Conservation (phyloP, 2,113 vertebrate genomes). For the Tachysurus fulvidraco region DNA sequence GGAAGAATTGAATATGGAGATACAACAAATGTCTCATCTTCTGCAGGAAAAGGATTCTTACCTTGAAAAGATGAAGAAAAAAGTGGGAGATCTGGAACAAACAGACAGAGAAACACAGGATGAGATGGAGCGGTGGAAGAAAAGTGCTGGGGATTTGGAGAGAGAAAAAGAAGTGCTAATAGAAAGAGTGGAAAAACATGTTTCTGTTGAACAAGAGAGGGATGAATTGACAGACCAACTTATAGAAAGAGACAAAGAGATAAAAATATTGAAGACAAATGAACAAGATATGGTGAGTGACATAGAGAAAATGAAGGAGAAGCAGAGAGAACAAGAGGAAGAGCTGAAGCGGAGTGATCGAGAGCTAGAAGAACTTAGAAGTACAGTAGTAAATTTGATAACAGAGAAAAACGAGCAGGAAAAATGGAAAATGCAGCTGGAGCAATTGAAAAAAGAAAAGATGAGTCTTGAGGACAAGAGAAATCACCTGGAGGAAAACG, state of each 20-base stretch:
- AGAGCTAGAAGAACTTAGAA: constrained; percentile 49
- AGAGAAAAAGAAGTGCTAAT: constrained; percentile 40
- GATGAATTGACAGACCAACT: constrained; percentile 9
- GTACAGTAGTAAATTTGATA: background rate
- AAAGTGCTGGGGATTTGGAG: constrained; percentile 11
- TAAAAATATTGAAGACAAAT: constrained; percentile 26
- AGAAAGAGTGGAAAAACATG: background rate
- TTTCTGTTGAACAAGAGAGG: constrained; percentile 24
- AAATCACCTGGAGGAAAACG: constrained; percentile 33
- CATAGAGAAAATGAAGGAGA: constrained; percentile 22
- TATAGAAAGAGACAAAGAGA: constrained; percentile 27
- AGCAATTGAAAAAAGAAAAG: background rate
- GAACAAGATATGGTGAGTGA: background rate
- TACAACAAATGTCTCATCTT: constrained; percentile 34
- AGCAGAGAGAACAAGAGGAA: constrained; percentile 23
- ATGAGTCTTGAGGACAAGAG: constrained; percentile 7
- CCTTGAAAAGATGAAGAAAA: constrained; percentile 47
- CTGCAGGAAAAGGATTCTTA: constrained; percentile 39
- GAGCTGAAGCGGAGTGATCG: constrained; percentile 24
- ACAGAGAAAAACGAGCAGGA: constrained; percentile 27
- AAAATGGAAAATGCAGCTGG: constrained; percentile 25
- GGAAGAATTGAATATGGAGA: constrained; percentile 42
- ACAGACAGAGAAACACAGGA: constrained; percentile 35
- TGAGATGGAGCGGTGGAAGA: constrained; percentile 42
- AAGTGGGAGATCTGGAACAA: constrained; percentile 32